These are phyloP conservation scores for Lomographa bimaculata DNA, from an alignment of 2,888 invertebrate species.

Conservation along the genomic window DNA sequence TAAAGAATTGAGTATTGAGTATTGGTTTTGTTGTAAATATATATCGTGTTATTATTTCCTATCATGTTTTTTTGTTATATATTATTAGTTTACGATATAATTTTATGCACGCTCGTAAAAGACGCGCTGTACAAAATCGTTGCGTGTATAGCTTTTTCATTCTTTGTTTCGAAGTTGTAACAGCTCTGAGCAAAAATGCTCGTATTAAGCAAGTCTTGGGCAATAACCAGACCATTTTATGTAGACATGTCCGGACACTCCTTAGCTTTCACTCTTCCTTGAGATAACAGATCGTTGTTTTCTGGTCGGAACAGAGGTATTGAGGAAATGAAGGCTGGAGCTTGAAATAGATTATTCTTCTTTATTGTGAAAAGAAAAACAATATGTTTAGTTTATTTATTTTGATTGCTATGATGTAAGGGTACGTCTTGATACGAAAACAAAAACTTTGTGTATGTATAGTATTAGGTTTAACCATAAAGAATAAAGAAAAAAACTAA, in stretches of 20 bases:
- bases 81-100: too few species aligned
- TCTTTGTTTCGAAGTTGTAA: conserved; percentile 30
- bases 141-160: too few species aligned
- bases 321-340: conserved; percentile 20
- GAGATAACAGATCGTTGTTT: conserved; percentile 35
- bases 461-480: too few species aligned
- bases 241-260: conserved; percentile 36
- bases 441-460: too few species aligned
- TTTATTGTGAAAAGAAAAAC: neutral
- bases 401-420: neutral
- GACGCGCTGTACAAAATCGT: too few species aligned
- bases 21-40: too few species aligned
- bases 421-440: too few species aligned
- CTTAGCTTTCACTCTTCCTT: conserved; percentile 32
- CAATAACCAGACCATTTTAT: conserved; percentile 39
- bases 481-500: too few species aligned
- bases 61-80: too few species aligned
- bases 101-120: too few species aligned
- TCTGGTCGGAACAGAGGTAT: conserved; percentile 33
- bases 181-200: conserved; percentile 63
- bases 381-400: conserved; percentile 8
- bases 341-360: conserved; percentile 19
- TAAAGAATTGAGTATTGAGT: too few species aligned
- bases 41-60: too few species aligned
- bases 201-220: conserved; percentile 23